Percentiles rank a stretch among this genome's conserved stretches.
These are phyloP conservation scores for Chaetoderma sp. DNA, from an alignment of 2,888 invertebrate genomes.

Conservation along the genomic window DNA sequence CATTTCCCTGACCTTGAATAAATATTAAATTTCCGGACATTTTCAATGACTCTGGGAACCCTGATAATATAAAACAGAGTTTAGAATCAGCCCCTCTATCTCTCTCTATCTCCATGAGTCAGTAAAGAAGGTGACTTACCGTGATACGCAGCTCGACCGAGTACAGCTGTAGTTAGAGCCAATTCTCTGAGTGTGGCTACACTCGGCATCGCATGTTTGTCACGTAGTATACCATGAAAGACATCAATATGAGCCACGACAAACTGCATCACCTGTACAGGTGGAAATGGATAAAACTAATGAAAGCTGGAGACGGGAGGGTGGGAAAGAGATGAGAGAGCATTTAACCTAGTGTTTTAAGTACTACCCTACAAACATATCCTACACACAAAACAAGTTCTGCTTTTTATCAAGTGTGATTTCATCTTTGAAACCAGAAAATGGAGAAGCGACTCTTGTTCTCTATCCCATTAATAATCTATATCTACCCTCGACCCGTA, in stretches of 20 bases:
- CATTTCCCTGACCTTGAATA: no score
- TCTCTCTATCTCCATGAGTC: no score
- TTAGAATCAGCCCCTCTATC: no score
- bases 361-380: no score
- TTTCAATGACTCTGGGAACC: no score
- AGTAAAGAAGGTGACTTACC: conserved; percentile 39
- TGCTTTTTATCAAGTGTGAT: neutral
- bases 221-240: conserved; percentile 82
- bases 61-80: no score
- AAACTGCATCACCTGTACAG: conserved; percentile 77
- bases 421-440: neutral
- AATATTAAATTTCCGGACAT: no score
- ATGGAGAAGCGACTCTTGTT: no score
- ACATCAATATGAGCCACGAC: conserved; percentile 85
- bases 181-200: conserved; percentile 80
- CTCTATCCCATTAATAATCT: no score
- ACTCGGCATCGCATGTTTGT: conserved; percentile 77
- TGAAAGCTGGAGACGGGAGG: neutral
- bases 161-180: conserved; percentile 81
- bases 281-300: neutral
- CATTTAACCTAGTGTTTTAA: no score
- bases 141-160: conserved; percentile 76
- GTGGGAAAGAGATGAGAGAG: no score
- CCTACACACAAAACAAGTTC: neutral
- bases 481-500: no score